Percentiles rank a stretch among this genome's conserved stretches.
Evolutionary conservation across 2,113 vertebrate genomes (phyloP).

Genomic region (Myanophis thanlyinensis): DNA sequence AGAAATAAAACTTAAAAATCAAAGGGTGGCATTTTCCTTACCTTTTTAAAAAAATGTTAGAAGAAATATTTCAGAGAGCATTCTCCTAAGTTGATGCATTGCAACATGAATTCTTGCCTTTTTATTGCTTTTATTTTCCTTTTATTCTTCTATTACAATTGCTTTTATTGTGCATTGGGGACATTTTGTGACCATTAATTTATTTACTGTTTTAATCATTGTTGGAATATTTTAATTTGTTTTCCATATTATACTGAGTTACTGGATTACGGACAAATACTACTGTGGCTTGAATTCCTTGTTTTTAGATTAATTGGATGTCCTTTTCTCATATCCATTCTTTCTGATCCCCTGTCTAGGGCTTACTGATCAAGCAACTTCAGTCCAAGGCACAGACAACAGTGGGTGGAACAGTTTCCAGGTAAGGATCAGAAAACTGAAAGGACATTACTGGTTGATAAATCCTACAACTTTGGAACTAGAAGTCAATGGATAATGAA

Average conservation of each 20-base stretch:
- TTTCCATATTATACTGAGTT: neutral
- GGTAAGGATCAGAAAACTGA: conserved; percentile 66
- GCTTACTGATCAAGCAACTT: conserved; percentile 79
- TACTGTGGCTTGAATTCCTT: neutral
- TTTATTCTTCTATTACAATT: neutral
- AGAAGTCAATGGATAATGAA: neutral
- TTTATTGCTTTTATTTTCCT: too few relatives aligned
- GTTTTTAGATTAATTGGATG: neutral
- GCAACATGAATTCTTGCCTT: too few relatives aligned
- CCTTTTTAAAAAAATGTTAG: too few relatives aligned
- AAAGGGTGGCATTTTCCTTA: too few relatives aligned
- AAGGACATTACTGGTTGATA: neutral
- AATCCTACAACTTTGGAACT: neutral
- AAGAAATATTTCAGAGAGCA: too few relatives aligned
- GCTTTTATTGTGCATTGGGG: neutral
- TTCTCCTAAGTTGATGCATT: too few relatives aligned
- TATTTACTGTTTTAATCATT: neutral
- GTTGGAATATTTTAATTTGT: neutral
- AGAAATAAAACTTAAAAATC: too few relatives aligned
- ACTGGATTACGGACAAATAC: neutral
- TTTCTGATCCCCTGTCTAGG: conserved; percentile 65
- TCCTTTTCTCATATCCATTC: conserved; percentile 1
- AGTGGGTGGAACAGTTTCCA: conserved; percentile 88
- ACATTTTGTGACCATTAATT: neutral
- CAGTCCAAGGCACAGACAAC: conserved; percentile 72